A percentile compares a stretch with the other conserved stretches of the same genome.
Conservation (phyloP, 2,888 invertebrate genomes). For the Pristionchus arcanus region DNA sequence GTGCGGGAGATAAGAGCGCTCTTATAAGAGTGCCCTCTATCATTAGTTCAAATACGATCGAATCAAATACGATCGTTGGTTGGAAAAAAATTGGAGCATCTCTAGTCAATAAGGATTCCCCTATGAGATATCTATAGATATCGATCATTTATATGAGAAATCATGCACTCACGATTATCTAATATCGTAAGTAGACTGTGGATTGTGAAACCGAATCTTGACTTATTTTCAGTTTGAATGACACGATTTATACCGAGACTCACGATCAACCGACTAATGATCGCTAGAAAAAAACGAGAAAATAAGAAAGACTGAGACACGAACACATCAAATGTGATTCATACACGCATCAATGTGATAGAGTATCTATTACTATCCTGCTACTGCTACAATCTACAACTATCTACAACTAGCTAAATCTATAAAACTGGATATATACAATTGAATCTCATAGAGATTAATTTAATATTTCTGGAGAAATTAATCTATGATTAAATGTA, state of each 20-base stretch:
- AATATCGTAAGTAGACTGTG: neutral
- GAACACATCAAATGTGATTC: slow-evolving; percentile 7
- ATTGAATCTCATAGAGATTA: slow-evolving; percentile 29
- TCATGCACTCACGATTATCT: no score
- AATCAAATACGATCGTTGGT: neutral
- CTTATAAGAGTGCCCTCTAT: neutral
- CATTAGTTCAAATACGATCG: neutral
- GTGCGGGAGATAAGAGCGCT: no score
- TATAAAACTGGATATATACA: neutral
- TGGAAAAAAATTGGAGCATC: no score
- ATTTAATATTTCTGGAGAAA: neutral
- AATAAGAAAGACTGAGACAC: slow-evolving; percentile 11
- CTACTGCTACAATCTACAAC: no score
- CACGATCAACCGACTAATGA: neutral
- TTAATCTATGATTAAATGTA: slow-evolving; percentile 6
- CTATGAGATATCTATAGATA: no score
- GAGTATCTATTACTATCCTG: neutral
- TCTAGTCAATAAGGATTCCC: no score
- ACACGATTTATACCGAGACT: slow-evolving; percentile 27
- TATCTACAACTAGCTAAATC: slow-evolving; percentile 8
- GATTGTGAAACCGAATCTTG: neutral
- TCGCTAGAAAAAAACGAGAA: neutral
- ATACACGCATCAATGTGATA: slow-evolving; percentile 46
- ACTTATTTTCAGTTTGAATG: neutral
- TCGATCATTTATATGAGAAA: neutral